phyloP scores from a whole-genome alignment of 2,888 invertebrate species.

The Sinohyriopsis cumingii region DNA sequence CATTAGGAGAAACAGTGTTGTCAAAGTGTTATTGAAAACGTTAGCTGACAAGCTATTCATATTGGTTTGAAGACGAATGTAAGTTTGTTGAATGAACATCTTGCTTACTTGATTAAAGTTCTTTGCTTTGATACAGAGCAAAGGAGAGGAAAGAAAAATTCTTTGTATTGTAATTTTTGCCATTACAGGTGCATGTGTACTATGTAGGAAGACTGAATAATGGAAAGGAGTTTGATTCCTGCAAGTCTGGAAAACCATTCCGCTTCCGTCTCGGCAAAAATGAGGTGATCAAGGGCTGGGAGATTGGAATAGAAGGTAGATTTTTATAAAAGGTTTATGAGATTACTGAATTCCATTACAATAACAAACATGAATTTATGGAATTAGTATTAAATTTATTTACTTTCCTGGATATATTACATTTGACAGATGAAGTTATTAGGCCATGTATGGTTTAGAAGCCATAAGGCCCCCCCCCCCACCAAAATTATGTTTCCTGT shows the following conservation, averaged over 20 bases:
- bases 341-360: background rate
- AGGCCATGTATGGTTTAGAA: too few species aligned
- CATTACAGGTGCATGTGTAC: constrained; percentile 79
- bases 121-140: background rate
- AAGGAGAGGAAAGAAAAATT: background rate
- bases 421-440: too few species aligned
- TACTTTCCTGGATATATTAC: too few species aligned
- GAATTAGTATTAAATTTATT: too few species aligned
- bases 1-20: too few species aligned
- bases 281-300: constrained; percentile 94
- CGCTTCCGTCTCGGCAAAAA: constrained; percentile 87
- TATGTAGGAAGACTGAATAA: constrained; percentile 87
- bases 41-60: too few species aligned
- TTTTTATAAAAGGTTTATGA: background rate
- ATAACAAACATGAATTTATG: background rate
- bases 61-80: too few species aligned
- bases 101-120: background rate
- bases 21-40: too few species aligned
- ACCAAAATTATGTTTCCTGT: too few species aligned
- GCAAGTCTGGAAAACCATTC: constrained; percentile 85
- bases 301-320: constrained; percentile 82
- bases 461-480: too few species aligned
- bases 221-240: constrained; percentile 88
- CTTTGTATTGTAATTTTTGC: background rate
- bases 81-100: too few species aligned